Conservation (phyloP, 2,888 invertebrate species). For the Phasia obesa region DNA sequence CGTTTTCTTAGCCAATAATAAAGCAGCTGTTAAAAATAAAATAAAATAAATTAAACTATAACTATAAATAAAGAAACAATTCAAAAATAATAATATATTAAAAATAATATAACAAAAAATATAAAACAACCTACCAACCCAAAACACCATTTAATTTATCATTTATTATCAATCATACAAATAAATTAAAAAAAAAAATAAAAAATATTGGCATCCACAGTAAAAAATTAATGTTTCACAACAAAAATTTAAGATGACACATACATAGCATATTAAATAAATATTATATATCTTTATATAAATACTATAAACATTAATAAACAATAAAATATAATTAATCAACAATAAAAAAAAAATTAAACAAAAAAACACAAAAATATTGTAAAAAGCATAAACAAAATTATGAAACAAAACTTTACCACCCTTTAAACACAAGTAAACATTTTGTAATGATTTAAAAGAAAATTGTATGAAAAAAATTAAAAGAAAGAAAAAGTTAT, state of each 20-base stretch:
- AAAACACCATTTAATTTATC: slow-evolving; percentile 60
- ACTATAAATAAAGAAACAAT: slow-evolving; percentile 40
- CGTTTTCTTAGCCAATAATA: slow-evolving; percentile 37
- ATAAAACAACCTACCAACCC: slow-evolving; percentile 38
- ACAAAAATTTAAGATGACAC: not conserved
- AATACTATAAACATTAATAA: slow-evolving; percentile 42
- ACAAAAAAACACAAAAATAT: slow-evolving; percentile 14
- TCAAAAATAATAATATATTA: slow-evolving; percentile 9
- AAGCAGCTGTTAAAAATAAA: slow-evolving; percentile 59
- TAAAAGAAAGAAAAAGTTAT: slow-evolving; percentile 17
- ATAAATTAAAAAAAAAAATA: slow-evolving; percentile 30
- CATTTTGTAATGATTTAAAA: slow-evolving; percentile 58
- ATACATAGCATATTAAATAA: not conserved
- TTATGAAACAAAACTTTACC: slow-evolving; percentile 35
- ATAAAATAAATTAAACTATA: slow-evolving; percentile 33
- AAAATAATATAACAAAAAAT: slow-evolving; percentile 24
- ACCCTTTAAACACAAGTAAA: slow-evolving; percentile 46
- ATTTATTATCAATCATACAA: slow-evolving; percentile 36
- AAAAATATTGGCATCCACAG: slow-evolving; percentile 25
- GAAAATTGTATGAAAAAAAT: slow-evolving; percentile 17
- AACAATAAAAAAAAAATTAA: slow-evolving; percentile 21
- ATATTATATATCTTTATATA: slow-evolving; percentile 23
- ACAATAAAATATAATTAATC: no score
- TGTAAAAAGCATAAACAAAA: slow-evolving; percentile 59
- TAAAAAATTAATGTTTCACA: slow-evolving; percentile 53